These are phyloP conservation scores for Potorous gilbertii DNA, from an alignment of 2,797 vertebrate genomes.

Conservation along the genomic window DNA sequence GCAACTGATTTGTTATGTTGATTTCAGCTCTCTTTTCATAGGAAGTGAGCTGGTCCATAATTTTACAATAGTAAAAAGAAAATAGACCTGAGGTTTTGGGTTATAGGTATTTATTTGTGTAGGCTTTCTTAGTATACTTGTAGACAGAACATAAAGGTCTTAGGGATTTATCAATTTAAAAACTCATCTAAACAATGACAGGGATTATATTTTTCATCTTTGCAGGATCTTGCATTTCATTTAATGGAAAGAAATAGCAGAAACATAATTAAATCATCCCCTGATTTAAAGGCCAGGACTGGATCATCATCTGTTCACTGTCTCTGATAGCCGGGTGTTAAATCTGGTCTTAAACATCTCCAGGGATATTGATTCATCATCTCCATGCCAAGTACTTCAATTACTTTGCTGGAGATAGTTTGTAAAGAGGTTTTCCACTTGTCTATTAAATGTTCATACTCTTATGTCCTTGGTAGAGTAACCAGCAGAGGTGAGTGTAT, in stretches of 20 bases:
- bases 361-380: not conserved
- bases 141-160: not conserved
- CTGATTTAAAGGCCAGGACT: not conserved
- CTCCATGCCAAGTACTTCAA: not conserved
- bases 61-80: not conserved
- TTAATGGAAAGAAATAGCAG: not conserved
- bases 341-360: not conserved
- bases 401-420: not conserved
- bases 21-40: conserved; percentile 48
- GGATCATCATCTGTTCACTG: not conserved
- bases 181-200: not conserved
- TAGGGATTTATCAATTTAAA: not conserved
- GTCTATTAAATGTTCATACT: not conserved
- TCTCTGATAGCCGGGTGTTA: not conserved
- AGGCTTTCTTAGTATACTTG: not conserved
- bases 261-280: not conserved
- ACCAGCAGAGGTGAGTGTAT: not conserved
- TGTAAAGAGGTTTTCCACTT: not conserved
- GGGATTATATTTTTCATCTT: not conserved
- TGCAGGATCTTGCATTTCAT: not conserved
- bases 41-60: not conserved
- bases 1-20: conserved; percentile 3
- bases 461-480: not conserved
- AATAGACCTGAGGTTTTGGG: not conserved
- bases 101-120: conserved; percentile 21